phyloP scores from a whole-genome alignment of 2,113 vertebrate species.

The Eidolon helvum region DNA sequence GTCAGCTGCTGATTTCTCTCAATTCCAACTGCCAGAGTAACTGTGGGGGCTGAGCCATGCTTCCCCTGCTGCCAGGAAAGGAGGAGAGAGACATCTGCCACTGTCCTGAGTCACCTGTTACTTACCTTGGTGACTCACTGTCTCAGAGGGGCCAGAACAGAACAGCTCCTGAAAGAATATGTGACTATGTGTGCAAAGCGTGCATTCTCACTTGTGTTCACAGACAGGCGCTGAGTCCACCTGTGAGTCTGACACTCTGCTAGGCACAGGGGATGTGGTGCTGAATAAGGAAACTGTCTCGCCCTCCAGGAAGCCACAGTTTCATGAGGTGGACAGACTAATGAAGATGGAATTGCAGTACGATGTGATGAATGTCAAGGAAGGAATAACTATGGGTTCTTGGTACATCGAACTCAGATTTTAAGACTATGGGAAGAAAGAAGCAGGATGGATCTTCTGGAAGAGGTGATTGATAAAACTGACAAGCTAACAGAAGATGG shows the following conservation, averaged over 20 bases:
- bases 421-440: background rate
- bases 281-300: background rate
- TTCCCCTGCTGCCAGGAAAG: background rate
- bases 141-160: background rate
- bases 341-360: background rate
- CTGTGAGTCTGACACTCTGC: background rate
- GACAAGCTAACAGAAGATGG: background rate
- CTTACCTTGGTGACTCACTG: constrained; percentile 8
- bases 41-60: background rate
- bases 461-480: background rate
- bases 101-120: background rate
- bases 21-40: constrained; percentile 42
- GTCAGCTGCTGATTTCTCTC: constrained; percentile 38
- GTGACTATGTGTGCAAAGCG: rapidly evolving
- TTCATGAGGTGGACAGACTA: background rate
- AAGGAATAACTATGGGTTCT: background rate
- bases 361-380: no score
- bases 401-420: background rate
- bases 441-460: background rate
- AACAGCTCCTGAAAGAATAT: background rate
- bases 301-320: background rate
- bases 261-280: rapidly evolving
- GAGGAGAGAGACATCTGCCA: constrained; percentile 50
- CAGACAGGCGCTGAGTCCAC: background rate
- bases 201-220: background rate